Conservation (phyloP, 2,113 vertebrate species). For the Mixornis gularis region DNA sequence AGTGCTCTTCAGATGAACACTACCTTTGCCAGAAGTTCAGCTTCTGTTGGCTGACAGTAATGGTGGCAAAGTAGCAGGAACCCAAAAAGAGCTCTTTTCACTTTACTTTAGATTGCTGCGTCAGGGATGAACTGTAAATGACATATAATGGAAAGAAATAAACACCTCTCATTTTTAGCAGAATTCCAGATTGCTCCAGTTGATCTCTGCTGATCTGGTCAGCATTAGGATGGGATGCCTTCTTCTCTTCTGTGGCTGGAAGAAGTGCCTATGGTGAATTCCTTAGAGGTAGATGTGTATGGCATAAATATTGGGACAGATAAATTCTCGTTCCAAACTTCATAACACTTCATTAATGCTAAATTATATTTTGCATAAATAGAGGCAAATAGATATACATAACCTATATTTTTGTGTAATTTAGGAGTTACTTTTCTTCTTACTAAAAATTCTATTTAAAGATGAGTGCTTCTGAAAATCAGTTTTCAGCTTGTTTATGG, state of each 20-base stretch:
- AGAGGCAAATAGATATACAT: not conserved
- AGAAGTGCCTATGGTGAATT: not conserved
- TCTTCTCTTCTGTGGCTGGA: not conserved
- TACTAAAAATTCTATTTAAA: not conserved
- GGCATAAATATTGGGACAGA: not conserved
- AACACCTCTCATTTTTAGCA: not conserved
- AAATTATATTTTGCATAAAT: slow-evolving; percentile 26
- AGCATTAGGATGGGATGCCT: not conserved
- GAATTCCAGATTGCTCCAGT: not conserved
- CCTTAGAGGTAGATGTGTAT: not conserved
- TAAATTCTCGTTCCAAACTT: not conserved
- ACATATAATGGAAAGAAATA: not conserved
- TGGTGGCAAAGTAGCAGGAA: not conserved
- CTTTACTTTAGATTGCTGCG: not conserved
- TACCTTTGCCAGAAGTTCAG: not conserved
- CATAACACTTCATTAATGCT: not conserved
- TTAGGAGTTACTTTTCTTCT: not conserved
- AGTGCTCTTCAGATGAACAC: not conserved
- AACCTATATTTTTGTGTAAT: not conserved
- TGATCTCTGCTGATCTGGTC: not conserved
- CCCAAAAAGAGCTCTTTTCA: not conserved
- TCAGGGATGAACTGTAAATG: not conserved
- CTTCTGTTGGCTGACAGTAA: not conserved
- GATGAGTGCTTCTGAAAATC: not conserved
- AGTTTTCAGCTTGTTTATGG: slow-evolving; percentile 17